Evolutionary conservation across 2,113 vertebrate species (phyloP), one percentile per base, ranked within the genome.

Genomic region (Proteles cristata): DNA sequence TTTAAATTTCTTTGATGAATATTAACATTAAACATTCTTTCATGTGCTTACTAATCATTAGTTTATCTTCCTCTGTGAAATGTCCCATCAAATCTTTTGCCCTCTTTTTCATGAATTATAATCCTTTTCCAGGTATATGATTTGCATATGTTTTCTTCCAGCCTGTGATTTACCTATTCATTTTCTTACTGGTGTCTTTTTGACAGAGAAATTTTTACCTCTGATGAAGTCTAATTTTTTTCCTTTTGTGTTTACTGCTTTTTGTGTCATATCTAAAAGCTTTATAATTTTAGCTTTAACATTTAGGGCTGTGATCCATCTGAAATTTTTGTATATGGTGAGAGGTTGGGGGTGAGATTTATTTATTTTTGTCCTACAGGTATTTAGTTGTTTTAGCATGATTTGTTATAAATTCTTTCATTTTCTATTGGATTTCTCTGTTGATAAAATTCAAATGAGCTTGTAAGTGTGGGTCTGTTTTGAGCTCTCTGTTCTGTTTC

Each of bases 1-100:
- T 69, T 81, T 91, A 53, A 93, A 61, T 95, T 90, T 91, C 25
- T 55, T 23, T 83, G n/a, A 65, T 77, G 58, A 65, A 77, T 63
- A 90, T 76, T 80, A 86, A 76, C 76, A 82, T 31, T 53, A 65
- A 93, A 28, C 39, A 91, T 31, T 55, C 93, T 71, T 65, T 77
- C 19, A 26, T 23, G 23, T 79, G 12, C 11, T 82, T 63, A 39
- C 26, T 69, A 63, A 50, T 74, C 81, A 69, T 55, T 63, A 82
- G 50, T 83, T 82, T 97, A 48, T 77, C n/a, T 79, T 90, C 31
- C 26, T 55, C 74, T 96, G 61, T 21, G 4, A 53, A 45, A 14
- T 71, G 11, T 81, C 39, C 16, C 19, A 35, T 88, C 33, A 83
- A 71, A 65, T 17, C 5, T 66, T 83, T 94, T 39, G 14, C 17